Conservation (phyloP, 2,113 vertebrate genomes). For the Dicentrarchus labrax region DNA sequence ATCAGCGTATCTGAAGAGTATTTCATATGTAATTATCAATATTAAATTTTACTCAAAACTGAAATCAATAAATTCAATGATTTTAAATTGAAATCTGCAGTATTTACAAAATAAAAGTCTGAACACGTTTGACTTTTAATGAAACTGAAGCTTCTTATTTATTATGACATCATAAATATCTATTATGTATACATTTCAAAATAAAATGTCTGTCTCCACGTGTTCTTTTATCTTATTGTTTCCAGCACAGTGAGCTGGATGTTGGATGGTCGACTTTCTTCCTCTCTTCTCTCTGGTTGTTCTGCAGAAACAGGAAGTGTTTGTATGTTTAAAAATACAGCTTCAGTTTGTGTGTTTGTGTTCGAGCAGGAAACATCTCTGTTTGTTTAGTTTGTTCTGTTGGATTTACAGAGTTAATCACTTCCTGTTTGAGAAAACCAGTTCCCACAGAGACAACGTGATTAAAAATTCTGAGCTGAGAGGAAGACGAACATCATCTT, state of each 20-base stretch:
- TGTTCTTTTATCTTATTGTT: neutral
- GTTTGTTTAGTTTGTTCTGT: constrained; percentile 31
- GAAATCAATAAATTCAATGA: neutral
- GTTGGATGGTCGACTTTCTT: neutral
- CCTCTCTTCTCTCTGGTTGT: neutral
- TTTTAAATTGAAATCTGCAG: neutral
- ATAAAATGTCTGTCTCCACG: neutral
- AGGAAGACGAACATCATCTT: neutral
- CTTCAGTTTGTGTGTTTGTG: constrained; percentile 9
- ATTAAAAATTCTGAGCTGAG: neutral
- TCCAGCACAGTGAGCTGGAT: neutral
- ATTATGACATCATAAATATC: neutral
- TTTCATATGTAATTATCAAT: neutral
- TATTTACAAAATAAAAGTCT: neutral
- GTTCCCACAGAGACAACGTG: constrained; percentile 3
- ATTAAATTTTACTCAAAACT: neutral
- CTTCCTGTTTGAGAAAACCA: constrained; percentile 33
- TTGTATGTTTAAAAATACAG: neutral
- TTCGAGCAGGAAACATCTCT: constrained; percentile 10
- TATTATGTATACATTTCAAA: neutral
- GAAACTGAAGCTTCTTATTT: neutral
- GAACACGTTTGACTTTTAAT: neutral
- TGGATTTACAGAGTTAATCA: constrained; percentile 9
- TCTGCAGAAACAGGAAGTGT: constrained; percentile 33
- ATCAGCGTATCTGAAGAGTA: neutral